phyloP scores from a whole-genome alignment of 2,113 vertebrate species.

The Paradisaea rubra region DNA sequence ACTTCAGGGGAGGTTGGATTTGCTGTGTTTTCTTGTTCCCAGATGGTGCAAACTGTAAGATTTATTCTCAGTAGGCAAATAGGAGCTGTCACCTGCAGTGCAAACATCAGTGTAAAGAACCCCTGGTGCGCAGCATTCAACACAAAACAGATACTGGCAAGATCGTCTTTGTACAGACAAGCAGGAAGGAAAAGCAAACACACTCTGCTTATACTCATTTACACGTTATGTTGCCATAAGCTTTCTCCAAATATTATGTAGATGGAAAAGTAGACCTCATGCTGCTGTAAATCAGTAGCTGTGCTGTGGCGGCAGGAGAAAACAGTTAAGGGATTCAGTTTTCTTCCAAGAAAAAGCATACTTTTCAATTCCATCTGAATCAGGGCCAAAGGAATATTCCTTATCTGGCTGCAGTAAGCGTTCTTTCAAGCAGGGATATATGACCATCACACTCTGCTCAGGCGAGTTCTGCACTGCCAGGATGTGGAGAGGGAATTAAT shows the following conservation, averaged over 20 bases:
- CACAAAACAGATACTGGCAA: slow-evolving; percentile 45
- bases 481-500: not conserved
- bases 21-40: not conserved
- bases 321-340: slow-evolving; percentile 64
- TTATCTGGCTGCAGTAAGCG: slow-evolving; percentile 55
- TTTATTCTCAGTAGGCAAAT: slow-evolving; percentile 6
- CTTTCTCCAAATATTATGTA: slow-evolving; percentile 62
- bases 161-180: not conserved
- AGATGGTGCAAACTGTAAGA: not conserved
- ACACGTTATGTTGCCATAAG: slow-evolving; percentile 49
- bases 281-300: slow-evolving; percentile 65
- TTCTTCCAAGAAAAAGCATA: slow-evolving; percentile 70
- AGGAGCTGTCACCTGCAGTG: not conserved
- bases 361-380: slow-evolving; percentile 62
- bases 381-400: slow-evolving; percentile 66
- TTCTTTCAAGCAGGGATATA: slow-evolving; percentile 27
- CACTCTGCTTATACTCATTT: slow-evolving; percentile 55
- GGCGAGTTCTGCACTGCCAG: not conserved
- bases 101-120: not conserved
- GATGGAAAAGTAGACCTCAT: slow-evolving; percentile 64
- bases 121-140: not conserved
- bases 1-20: not conserved
- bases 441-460: not conserved
- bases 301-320: slow-evolving; percentile 47
- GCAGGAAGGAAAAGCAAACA: slow-evolving; percentile 54